Evolutionary conservation across 1,140 invertebrate genomes (phyloP), one percentile per base, ranked within the genome.

Genomic region (Adoxophyes honmai): DNA sequence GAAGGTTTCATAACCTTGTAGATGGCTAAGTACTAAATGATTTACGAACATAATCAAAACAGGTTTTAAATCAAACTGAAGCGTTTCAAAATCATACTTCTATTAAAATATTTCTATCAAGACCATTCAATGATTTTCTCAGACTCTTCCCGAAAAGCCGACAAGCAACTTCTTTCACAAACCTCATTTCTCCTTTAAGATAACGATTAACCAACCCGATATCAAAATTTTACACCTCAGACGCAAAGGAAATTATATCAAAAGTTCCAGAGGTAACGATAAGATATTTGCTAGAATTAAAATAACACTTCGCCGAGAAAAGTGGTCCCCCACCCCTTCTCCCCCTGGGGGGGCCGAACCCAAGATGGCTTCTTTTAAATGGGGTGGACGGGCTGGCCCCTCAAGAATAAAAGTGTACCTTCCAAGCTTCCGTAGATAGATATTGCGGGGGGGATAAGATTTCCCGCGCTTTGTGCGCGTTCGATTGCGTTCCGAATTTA

Each of bases 271-370:
- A 86, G 83, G 83, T 86, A 85, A 77, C 81, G 81, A 88, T 86
- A 88, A 88, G 85, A 85, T 88, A 88, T 88, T 88, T 75, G 76
- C 78, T 73, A 71, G 85, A 86, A 88, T 88, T 86, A 88, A 88
- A 88, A 88, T 83, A 88, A 88, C 85, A 88, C 80, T 83, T 78
- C 70, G 71, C 67, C 60, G 74, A 81, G 79, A 85, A 82, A 85
- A 85, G 83, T 84, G 77, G 74, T 73, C 11, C 53, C 39, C 38
- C 62, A 52, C 57, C 60, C 58, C 59, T 28, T 28, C 6, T 57
- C 62, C 51, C 66, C 62, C 56, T 63, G 52, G 33, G 64, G 66
- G 72, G 69, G 71, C 73, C 71, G 72, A 72, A 69, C 72, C 79
- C 79, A 86, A 88, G 82, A 86, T 88, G 82, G 82, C 81, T 85